A percentile compares a stretch with the other conserved stretches of the same genome.
These are phyloP conservation scores for Apamea epomidion DNA, from an alignment of 2,888 invertebrate species.

Conservation along the genomic window DNA sequence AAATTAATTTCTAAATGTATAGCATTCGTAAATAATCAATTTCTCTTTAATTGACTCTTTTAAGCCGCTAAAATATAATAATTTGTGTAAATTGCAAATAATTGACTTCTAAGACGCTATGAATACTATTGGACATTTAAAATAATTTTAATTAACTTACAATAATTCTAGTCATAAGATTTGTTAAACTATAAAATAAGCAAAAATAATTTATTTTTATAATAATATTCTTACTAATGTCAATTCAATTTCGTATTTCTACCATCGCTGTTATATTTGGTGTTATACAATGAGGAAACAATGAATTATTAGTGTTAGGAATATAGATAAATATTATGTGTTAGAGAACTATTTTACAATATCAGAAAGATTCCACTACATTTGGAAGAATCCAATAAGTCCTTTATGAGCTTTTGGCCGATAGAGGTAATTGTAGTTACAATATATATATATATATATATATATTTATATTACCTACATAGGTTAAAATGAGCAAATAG, in stretches of 20 bases:
- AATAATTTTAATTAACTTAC: constrained; percentile 57
- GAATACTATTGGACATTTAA: constrained; percentile 61
- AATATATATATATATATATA: constrained; percentile 12
- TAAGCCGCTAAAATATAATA: constrained; percentile 64
- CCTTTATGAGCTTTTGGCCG: constrained; percentile 58
- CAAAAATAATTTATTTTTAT: constrained; percentile 40
- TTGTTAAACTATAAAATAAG: constrained; percentile 53
- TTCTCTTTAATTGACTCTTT: constrained; percentile 66
- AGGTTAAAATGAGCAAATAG: constrained; percentile 48
- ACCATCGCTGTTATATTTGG: constrained; percentile 58
- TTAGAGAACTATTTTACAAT: constrained; percentile 60
- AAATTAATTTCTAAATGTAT: constrained; percentile 45
- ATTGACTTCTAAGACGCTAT: constrained; percentile 70
- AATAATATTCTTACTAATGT: constrained; percentile 45
- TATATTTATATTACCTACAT: constrained; percentile 20
- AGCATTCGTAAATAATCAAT: constrained; percentile 47
- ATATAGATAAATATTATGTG: constrained; percentile 57
- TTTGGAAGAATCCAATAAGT: constrained; percentile 66
- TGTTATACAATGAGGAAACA: constrained; percentile 51
- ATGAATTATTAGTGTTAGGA: constrained; percentile 46
- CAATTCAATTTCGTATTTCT: constrained; percentile 65
- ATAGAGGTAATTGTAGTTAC: constrained; percentile 26
- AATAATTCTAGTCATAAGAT: constrained; percentile 63
- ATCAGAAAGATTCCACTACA: constrained; percentile 74
- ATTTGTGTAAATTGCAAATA: constrained; percentile 64